phyloP scores from a whole-genome alignment of 2,888 invertebrate genomes.

The Acanthosepion lycidas region DNA sequence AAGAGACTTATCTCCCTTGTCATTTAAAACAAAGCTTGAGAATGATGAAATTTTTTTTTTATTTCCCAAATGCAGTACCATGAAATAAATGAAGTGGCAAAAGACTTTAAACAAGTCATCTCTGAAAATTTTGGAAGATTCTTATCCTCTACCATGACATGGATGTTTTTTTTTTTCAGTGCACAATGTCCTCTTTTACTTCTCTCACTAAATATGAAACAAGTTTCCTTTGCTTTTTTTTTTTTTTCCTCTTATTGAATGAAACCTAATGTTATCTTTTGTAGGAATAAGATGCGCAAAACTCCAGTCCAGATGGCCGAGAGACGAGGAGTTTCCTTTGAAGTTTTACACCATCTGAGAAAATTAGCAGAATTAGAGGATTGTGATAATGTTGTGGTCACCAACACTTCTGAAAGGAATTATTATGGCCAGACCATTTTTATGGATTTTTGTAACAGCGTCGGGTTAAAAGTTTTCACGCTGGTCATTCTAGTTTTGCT shows the following conservation, averaged over 20 bases:
- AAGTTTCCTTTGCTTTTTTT: too few relatives aligned
- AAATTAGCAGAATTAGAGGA: slow-evolving; percentile 47
- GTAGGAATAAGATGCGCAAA: slow-evolving; percentile 59
- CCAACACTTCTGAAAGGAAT: neutral
- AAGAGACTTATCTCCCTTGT: too few relatives aligned
- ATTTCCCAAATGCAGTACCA: too few relatives aligned
- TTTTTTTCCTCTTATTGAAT: neutral
- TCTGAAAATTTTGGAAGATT: too few relatives aligned
- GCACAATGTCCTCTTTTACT: too few relatives aligned
- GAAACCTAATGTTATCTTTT: neutral
- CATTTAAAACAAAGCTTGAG: too few relatives aligned
- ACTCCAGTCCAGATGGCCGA: slow-evolving; percentile 58
- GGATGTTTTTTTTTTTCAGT: too few relatives aligned
- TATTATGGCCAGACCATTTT: slow-evolving; percentile 36
- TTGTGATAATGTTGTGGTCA: neutral
- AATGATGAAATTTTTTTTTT: too few relatives aligned
- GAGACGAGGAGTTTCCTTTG: slow-evolving; percentile 57
- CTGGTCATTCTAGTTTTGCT: slow-evolving; percentile 34
- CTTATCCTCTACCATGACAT: too few relatives aligned
- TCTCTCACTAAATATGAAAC: too few relatives aligned
- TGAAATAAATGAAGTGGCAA: too few relatives aligned
- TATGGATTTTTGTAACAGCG: slow-evolving; percentile 40
- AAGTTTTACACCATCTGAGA: slow-evolving; percentile 53
- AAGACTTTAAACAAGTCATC: too few relatives aligned
- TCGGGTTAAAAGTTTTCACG: neutral